Evolutionary conservation across 2,888 invertebrate species (phyloP), one percentile per base, ranked within the genome.

Genomic region (Philopedon plagiatum): DNA sequence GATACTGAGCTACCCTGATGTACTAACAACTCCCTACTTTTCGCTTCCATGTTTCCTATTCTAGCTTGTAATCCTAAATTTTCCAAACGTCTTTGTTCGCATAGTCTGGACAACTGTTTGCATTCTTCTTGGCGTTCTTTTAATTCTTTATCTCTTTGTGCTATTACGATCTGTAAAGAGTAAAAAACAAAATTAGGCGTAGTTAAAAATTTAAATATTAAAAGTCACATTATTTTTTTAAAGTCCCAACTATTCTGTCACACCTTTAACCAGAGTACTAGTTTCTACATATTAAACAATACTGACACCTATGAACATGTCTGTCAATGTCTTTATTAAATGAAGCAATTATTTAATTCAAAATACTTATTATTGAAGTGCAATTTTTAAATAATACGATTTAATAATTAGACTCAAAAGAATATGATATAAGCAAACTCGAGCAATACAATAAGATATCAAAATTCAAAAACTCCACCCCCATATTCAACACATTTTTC

Each of bases 11-110:
- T 89, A 57, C 91, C 92, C 85, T 92, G 92, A 74, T 91, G 90
- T 65, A 91, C 87, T 54, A 92, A 85, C 34, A 92, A 82, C 76
- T 92, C 91, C 65, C 90, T 86, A 73, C 90, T 89, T 80, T 90
- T 88, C 67, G 88, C 86, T 82, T 92, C 92, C 70, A 91, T 83
- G 0, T 89, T 89, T 13, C 87, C 89, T 79, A 91, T 87, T 80
- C 91, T 89, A 44, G 91, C 89, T 81, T 90, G 91, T 79, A 93
- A 85, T 44, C 90, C 88, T 70, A 91, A 86, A 80, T 90, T 91
- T 82, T 92, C 92, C 83, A 91, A 91, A 73, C 91, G 90, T 79
- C 93, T 90, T 86, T 94, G 94, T 84, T 95, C 95, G 82, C 92
- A 93, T 83, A 94, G 89, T 76, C 93, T 89, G 7, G 69, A 93